Base-by-base conservation (phyloP, 1,140 invertebrate species). In the Drosophila azteca region DNA sequence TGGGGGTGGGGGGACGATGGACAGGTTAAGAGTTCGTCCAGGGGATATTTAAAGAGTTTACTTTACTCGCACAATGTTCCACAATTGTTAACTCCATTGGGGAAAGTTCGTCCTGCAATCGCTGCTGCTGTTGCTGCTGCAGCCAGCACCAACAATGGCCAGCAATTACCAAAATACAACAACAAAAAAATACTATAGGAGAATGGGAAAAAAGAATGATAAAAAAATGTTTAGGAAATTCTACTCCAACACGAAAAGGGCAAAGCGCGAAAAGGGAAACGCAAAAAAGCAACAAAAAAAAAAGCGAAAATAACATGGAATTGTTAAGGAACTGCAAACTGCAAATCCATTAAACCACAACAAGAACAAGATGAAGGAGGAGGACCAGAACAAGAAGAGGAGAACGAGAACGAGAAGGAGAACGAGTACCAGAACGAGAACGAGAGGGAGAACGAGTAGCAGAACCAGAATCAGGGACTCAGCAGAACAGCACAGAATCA, bases 271-370 rank as follows among this genome's bases (percentile, higher is more conserved):
- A 74, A 70, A 79, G 67, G 83, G 77, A 82, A 69, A 50, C 51
- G 79, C 70, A 72, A 87, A 87, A 31, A 20, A 20, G 17, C 17
- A 31, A 31, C 8, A 31, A 77, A 79, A 66, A 31, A 31, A 31
- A 77, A 79, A 66, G 82, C 82, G 82, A 85, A 76, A 87, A 87
- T 87, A 85, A 85, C 82, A 78, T 87, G 62, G 78, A 78, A 87
- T 78, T 87, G 82, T 80, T 85, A 85, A 85, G 78, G 77, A 85
- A 88, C 83, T 88, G 72, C 75, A 88, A 87, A 87, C 83, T 88
- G 79, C 83, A 87, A 87, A 87, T 87, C 79, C 79, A 87, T 87
- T 87, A 83, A 87, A 82, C 83, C 83, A 83, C 83, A 87, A 87
- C 79, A 88, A 87, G 83, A 70, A 82, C 65, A 88, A 87, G 83